Conservation (phyloP, 2,113 vertebrate genomes). For the Polyodon spathula region DNA sequence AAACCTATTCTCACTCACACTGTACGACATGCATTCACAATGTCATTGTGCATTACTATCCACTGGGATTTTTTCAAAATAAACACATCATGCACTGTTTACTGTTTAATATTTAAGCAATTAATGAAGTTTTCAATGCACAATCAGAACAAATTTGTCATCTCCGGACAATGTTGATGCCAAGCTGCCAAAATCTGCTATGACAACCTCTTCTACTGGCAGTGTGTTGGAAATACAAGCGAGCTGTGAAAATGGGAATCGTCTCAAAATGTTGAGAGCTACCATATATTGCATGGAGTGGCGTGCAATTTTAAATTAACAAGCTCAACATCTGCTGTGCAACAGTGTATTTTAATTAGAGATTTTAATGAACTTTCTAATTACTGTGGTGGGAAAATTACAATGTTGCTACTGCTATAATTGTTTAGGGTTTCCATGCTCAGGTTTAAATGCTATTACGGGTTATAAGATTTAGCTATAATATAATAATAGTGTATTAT, state of each 20-base stretch:
- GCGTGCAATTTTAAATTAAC: too few species aligned
- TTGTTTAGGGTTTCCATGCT: too few species aligned
- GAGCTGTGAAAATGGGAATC: slow-evolving; percentile 13
- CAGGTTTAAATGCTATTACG: too few species aligned
- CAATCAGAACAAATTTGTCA: slow-evolving; percentile 45
- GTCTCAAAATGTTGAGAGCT: slow-evolving; percentile 21
- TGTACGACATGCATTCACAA: slow-evolving; percentile 24
- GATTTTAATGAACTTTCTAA: slow-evolving; percentile 22
- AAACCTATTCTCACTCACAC: background rate
- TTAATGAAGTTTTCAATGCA: slow-evolving; percentile 25
- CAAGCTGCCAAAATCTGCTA: slow-evolving; percentile 32
- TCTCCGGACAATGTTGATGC: slow-evolving; percentile 37
- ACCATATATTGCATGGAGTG: slow-evolving; percentile 14
- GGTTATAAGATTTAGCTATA: too few species aligned
- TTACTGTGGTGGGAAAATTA: too few species aligned
- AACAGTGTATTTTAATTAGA: slow-evolving; percentile 21
- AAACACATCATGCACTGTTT: slow-evolving; percentile 25
- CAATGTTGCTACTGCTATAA: too few species aligned
- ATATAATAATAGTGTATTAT: too few species aligned
- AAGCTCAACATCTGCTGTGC: slow-evolving; percentile 20
- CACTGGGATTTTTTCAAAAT: slow-evolving; percentile 16
- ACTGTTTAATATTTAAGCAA: slow-evolving; percentile 19
- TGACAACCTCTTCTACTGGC: slow-evolving; percentile 18
- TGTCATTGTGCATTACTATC: slow-evolving; percentile 10
- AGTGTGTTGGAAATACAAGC: slow-evolving; percentile 11